Evolutionary conservation across 2,888 invertebrate genomes (phyloP).

Genomic region (Brachyopa scutellaris): DNA sequence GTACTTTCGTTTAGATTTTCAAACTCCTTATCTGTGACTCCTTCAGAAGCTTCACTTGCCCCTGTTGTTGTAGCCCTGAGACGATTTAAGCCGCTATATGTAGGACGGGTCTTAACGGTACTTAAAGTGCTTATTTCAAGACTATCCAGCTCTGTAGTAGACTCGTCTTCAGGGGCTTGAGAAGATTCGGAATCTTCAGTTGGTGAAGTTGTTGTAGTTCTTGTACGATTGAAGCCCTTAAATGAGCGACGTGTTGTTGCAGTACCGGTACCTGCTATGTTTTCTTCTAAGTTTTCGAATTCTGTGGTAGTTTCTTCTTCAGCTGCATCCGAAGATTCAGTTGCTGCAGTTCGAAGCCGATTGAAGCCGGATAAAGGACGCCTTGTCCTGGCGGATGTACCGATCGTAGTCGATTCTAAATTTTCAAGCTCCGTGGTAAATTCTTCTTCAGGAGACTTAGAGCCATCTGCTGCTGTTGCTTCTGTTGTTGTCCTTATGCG

Average conservation of each 20-base stretch:
- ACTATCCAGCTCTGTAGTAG: too few species aligned
- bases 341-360: not conserved
- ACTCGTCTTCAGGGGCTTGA: too few species aligned
- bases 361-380: not conserved
- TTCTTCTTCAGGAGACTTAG: not conserved
- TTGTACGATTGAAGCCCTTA: not conserved
- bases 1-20: too few species aligned
- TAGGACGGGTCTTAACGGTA: too few species aligned
- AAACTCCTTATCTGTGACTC: too few species aligned
- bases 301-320: not conserved
- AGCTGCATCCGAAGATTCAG: not conserved
- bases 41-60: not conserved
- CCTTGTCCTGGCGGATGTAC: not conserved
- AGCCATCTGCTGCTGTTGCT: not conserved
- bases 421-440: too few species aligned
- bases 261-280: not conserved
- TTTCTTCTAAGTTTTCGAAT: too few species aligned
- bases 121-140: too few species aligned
- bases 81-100: constrained; percentile 19
- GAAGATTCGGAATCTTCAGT: not conserved
- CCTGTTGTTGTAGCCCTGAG: constrained; percentile 33
- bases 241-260: constrained; percentile 61
- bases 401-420: not conserved
- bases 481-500: constrained; percentile 39
- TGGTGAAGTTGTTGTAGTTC: not conserved